Evolutionary conservation across 30 jellyfish, hydroid and myxozoan species (phyloP), one percentile per base, ranked within the genome.

Genomic region (Turritopsis rubra): DNA sequence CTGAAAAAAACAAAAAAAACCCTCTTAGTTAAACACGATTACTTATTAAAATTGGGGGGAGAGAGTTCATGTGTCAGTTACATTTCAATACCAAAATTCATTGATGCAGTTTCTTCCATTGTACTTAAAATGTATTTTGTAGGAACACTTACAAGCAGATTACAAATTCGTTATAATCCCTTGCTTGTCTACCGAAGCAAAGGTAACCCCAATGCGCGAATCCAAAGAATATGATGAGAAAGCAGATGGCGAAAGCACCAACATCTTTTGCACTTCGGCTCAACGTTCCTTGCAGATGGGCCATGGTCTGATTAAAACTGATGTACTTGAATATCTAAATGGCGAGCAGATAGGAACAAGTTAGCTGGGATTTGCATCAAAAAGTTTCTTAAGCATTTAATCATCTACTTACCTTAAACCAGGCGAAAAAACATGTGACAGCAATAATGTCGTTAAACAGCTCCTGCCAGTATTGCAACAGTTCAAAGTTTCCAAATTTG

Each of bases 121-220:
- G n/a, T n/a, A n/a, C n/a, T n/a, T n/a, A n/a, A n/a, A n/a, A n/a
- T n/a, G n/a, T n/a, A n/a, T n/a, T n/a, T n/a, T n/a, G n/a, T n/a
- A n/a, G n/a, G n/a, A n/a, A n/a, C n/a, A 75, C 68, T 75, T 21
- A 75, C 68, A 26, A 75, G 25, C 65, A 28, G 4, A 75, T 28
- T 9, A n/a, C 28, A 68, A 68, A 68, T 23, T n/a, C n/a, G 30
- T 68, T 23, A 27, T 84, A 92, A 29, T 92, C 98, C 83, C 81
- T 71, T 84, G 88, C 96, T 93, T 93, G 99, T 22, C 96, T 79
- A 65, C 99, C 99, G 68, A 93, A 93, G 85, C 88, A 84, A 73
- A 89, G 95, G 75, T 85, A 88, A 23, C 99, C 99, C 99, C 96
- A 93, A 29, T 88, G 96, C 13, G 99, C 99, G 73, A 86, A 93